These are phyloP conservation scores for Mormyrus proboscirostris DNA, from an alignment of 2,797 vertebrate genomes.

Conservation along the genomic window DNA sequence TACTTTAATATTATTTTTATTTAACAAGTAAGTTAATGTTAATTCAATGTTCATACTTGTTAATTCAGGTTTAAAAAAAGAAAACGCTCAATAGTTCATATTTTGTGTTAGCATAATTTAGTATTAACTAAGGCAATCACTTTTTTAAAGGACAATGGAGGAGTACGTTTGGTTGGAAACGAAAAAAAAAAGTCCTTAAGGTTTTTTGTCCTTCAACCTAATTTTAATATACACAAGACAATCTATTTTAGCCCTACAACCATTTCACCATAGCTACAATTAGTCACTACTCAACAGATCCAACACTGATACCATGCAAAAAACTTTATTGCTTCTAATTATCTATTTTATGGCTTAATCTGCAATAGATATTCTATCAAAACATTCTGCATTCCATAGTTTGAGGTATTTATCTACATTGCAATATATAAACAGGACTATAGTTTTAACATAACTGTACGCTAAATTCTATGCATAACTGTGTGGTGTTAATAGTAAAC, in stretches of 20 bases:
- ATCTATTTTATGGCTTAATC: slow-evolving; percentile 85
- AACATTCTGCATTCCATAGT: slow-evolving; percentile 73
- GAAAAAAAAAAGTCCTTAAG: neutral
- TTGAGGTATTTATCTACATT: slow-evolving; percentile 76
- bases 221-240: slow-evolving; percentile 32
- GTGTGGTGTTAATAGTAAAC: slow-evolving; percentile 26
- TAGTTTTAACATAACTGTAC: slow-evolving; percentile 35
- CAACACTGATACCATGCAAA: slow-evolving; percentile 79
- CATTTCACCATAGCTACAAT: slow-evolving; percentile 41
- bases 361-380: slow-evolving; percentile 66
- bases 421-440: slow-evolving; percentile 39
- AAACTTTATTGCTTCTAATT: slow-evolving; percentile 94
- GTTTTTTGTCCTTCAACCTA: neutral
- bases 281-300: slow-evolving; percentile 51
- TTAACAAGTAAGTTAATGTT: neutral
- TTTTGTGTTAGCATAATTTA: neutral
- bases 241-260: slow-evolving; percentile 21
- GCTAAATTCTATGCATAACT: slow-evolving; percentile 27
- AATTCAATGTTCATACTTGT: neutral
- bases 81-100: neutral
- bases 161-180: neutral
- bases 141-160: neutral
- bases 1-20: neutral
- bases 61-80: neutral
- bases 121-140: neutral